Evolutionary conservation across 1,140 invertebrate species (phyloP).

Genomic region (Glossosoma conforme): DNA sequence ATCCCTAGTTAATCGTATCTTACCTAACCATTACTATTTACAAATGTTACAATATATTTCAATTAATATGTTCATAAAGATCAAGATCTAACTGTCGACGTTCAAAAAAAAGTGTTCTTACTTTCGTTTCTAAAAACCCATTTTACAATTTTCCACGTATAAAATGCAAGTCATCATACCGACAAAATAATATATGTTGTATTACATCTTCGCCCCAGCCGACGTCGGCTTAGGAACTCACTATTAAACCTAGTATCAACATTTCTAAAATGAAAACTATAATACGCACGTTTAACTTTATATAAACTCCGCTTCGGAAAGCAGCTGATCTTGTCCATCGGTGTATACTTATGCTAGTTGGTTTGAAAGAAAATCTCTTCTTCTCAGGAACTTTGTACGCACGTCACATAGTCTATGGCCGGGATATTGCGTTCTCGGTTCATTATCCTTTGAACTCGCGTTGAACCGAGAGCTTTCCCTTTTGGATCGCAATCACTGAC

Average conservation of each 20-base stretch:
- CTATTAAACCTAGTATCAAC: slow-evolving; percentile 29
- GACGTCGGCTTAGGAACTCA: slow-evolving; percentile 29
- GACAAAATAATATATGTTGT: slow-evolving; percentile 29
- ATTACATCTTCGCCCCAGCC: slow-evolving; percentile 22
- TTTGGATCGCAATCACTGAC: too few species aligned
- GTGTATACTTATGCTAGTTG: slow-evolving; percentile 23
- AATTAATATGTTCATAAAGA: slow-evolving; percentile 52
- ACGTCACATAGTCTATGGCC: slow-evolving; percentile 31
- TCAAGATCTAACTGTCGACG: slow-evolving; percentile 45
- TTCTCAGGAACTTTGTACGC: slow-evolving; percentile 30
- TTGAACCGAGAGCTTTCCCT: background rate
- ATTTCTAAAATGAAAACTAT: slow-evolving; percentile 27
- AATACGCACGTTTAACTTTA: slow-evolving; percentile 23
- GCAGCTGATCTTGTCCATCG: too few species aligned
- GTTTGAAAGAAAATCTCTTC: slow-evolving; percentile 32
- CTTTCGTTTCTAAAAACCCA: slow-evolving; percentile 25
- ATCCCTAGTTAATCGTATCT: slow-evolving; percentile 54
- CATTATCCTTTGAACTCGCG: too few species aligned
- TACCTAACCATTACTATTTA: slow-evolving; percentile 50
- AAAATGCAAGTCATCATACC: slow-evolving; percentile 29
- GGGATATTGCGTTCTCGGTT: slow-evolving; percentile 10
- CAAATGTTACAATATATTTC: slow-evolving; percentile 54
- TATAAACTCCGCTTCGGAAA: too few species aligned
- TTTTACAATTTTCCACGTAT: slow-evolving; percentile 10
- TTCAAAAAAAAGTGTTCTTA: slow-evolving; percentile 29